Evolutionary conservation across 2,113 vertebrate genomes (phyloP).

Genomic region (Anhinga anhinga): DNA sequence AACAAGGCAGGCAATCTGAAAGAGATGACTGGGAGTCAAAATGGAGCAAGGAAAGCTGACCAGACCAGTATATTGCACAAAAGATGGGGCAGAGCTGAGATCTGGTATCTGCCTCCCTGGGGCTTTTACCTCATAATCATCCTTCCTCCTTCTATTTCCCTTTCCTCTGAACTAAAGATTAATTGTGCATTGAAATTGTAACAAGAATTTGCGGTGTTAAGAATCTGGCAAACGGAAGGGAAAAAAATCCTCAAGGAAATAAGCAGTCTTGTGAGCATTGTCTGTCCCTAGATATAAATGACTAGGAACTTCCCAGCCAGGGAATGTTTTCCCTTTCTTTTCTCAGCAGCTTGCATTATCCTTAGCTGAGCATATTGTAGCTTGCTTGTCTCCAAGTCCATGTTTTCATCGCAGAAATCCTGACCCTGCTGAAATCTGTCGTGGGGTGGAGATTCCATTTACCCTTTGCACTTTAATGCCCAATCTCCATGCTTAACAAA

Average conservation of each 20-base stretch:
- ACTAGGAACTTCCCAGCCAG: slow-evolving; percentile 13
- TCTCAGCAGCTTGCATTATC: neutral
- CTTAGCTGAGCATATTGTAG: slow-evolving; percentile 11
- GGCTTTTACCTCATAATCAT: neutral
- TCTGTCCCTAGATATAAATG: slow-evolving; percentile 17
- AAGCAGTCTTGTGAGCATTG: neutral
- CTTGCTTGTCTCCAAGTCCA: neutral
- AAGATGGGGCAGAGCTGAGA: neutral
- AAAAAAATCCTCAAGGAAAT: slow-evolving; percentile 54
- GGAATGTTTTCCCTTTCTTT: slow-evolving; percentile 22
- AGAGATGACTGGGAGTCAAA: slow-evolving; percentile 42
- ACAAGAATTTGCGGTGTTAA: neutral
- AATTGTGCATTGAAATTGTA: slow-evolving; percentile 39
- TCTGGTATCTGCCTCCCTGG: neutral
- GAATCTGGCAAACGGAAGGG: slow-evolving; percentile 47
- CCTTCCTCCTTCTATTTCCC: slow-evolving; percentile 38
- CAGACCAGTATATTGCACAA: neutral
- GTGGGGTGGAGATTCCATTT: neutral
- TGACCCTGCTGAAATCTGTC: neutral
- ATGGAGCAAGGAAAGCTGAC: neutral
- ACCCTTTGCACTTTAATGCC: neutral
- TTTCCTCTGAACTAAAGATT: slow-evolving; percentile 44
- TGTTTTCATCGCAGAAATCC: neutral
- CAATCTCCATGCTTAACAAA: neutral
- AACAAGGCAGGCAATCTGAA: neutral